Base-by-base conservation (phyloP, 2,113 vertebrate species). In the Phrynocephalus versicolor region DNA sequence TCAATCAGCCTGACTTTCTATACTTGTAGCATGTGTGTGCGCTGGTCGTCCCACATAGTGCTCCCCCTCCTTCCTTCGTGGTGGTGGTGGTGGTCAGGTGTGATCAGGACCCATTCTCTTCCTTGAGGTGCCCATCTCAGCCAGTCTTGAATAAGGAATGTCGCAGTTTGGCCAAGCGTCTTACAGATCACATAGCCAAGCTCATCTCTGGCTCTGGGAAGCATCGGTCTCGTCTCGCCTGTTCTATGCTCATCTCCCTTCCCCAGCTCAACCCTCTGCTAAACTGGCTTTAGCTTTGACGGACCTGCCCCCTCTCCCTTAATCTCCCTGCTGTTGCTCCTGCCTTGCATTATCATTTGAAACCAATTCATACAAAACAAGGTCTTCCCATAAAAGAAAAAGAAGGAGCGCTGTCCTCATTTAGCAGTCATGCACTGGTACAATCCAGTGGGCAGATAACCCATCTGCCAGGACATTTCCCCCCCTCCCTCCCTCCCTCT, bases 341-440 rank as follows among this genome's bases (percentile, higher is more conserved):
- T 85, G 88, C 86, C 77, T 90, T 76, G 55, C 81, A 78, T 91
- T 87, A 88, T 67, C 89, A 82, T 90, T 86, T 86, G 92, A 89
- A 83, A 81, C 64, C 88, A 90, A 94, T 85, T 87, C 87, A 73
- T 67, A 64, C 83, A 60, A 21, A 80, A 78, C 84, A 77, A 78
- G 1, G 23, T 8, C 8, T 39, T 75, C 6, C n/a, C 90, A 86
- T 82, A 83, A 89, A 80, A 83, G 60, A 6, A 16, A 62, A 80
- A 33, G n/a, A 79, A 73, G 41, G 21, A 77, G 51, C 27, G 21
- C 86, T 79, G 55, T 84, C 91, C 80, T 89, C 78, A 64, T 65
- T 57, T 27, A 79, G 69, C 79, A 92, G 87, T 77, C 85, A 89
- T 89, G 88, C 2, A 0, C 60, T 51, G 70, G 82, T 85, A 79